Evolutionary conservation across 2,888 invertebrate species (phyloP), one percentile per base, ranked within the genome.

Genomic region (Stenchaetothrips biformis): DNA sequence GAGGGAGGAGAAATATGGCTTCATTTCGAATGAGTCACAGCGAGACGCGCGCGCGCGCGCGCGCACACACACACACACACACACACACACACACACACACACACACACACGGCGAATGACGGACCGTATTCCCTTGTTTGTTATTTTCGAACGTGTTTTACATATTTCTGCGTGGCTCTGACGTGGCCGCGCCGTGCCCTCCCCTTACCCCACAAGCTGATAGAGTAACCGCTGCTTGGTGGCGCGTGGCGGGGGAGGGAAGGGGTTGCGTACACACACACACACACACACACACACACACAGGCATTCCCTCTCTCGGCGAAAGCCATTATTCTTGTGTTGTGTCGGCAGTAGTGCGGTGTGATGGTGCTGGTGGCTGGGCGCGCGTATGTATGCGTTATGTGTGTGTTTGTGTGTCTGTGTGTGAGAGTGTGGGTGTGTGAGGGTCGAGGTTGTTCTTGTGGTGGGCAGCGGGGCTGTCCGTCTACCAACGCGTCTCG

Each of bases 201-300:
- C 53, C 16, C 53, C 53, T 37, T 37, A 2, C 67, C 21, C 67
- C 67, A 74, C 67, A 74, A 74, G 67, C 67, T 74, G 67, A 74
- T 74, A 74, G 67, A 74, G 67, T 74, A 74, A 74, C 67, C 67
- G 67, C 67, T 74, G 67, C 67, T 74, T 74, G 67, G 67, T 74
- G 67, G 67, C 67, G 67, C 67, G 67, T 74, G 67, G 67, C 67
- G 53, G 53, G 16, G 13, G 53, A 25, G 67, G 67, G 67, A 74
- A 74, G 67, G 67, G 67, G n/a, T 74, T 74, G 67, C 67, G 21
- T 16, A 59, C 59, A 13, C 59, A 59, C 13, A 67, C 67, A 74
- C 67, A 74, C 67, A 74, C 67, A 25, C 67, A 74, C 67, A 74
- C 67, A 74, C 67, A 74, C 67, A 74, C 67, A 74, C 21, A 74